Evolutionary conservation across 2,113 vertebrate species (phyloP), one percentile per base, ranked within the genome.

Genomic region (Melanerpes aurifrons): DNA sequence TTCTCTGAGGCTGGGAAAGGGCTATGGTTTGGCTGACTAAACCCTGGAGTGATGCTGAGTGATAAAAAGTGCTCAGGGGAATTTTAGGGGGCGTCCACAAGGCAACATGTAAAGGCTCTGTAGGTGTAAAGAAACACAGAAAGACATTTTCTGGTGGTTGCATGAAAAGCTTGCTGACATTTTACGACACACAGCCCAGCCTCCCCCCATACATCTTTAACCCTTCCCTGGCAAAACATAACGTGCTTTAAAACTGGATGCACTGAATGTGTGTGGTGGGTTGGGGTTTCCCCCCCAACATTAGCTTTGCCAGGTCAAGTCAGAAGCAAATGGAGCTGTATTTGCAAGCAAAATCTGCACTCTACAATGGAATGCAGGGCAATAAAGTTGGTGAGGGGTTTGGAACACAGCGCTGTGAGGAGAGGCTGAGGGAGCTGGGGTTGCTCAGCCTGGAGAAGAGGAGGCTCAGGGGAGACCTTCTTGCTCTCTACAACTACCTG

Each of bases 1-100:
- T 97, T 97, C 96, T 97, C 95, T 97, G 91, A 95, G 94, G 59
- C 90, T 98, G 97, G 96, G 96, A 97, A 97, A 97, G n/a, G 96
- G 96, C 92, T 97, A 97, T 97, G 97, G 97, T 98, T 98, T 97
- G 91, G 96, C 96, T 98, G 98, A 98, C 97, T 98, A 97, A 98
- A 97, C 93, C 96, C 96, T 94, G 96, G 96, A 97, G 96, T 82
- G 96, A 97, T 97, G 95, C 7, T 81, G 77, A 96, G 91, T 29
- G 96, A 97, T 97, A 97, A 97, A 97, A 97, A 37, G 95, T 71
- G 94, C 92, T 96, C 70, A 97, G 97, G 98, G 98, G 97, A 97
- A 97, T 97, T 98, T 98, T 97, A 12, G 90, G 96, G 97, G 96
- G 35, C 29, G 31, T 92, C 94, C 92, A 18, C 94, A 92, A 95